A percentile compares a stretch with the other conserved stretches of the same genome.
Conservation (phyloP, 2,888 invertebrate species). For the Tenthredo mesomela region DNA sequence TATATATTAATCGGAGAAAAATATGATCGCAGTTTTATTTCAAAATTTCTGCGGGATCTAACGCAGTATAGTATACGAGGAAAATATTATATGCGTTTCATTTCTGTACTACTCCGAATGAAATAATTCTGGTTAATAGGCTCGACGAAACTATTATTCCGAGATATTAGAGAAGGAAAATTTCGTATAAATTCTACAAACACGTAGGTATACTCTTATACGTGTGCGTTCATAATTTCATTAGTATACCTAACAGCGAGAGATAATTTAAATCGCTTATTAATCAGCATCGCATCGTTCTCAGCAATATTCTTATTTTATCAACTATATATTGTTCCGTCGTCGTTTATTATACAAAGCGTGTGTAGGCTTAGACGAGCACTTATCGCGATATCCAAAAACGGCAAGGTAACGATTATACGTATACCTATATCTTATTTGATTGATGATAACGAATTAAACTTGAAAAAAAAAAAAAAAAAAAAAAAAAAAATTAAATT, state of each 20-base stretch:
- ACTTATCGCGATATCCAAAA: not conserved
- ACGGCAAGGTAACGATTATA: not conserved
- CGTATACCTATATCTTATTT: not conserved
- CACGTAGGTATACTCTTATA: not conserved
- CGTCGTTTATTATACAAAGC: too few species aligned
- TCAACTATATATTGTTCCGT: not conserved
- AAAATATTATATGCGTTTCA: too few species aligned
- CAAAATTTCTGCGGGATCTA: not conserved
- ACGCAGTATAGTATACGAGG: too few species aligned
- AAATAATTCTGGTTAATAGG: too few species aligned
- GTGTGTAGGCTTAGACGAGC: too few species aligned
- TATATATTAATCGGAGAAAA: not conserved
- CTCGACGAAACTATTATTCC: too few species aligned
- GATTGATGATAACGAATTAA: not conserved
- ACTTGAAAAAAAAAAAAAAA: too few species aligned
- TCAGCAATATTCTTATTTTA: not conserved
- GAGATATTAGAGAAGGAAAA: too few species aligned
- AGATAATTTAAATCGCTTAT: not conserved
- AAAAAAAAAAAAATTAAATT: too few species aligned
- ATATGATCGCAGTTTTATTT: not conserved
- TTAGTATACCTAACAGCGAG: too few species aligned
- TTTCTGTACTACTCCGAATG: too few species aligned
- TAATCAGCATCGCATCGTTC: not conserved
- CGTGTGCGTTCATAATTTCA: not conserved
- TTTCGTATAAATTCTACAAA: too few species aligned